phyloP scores from a whole-genome alignment of 2,113 vertebrate genomes.

The Solea solea region DNA sequence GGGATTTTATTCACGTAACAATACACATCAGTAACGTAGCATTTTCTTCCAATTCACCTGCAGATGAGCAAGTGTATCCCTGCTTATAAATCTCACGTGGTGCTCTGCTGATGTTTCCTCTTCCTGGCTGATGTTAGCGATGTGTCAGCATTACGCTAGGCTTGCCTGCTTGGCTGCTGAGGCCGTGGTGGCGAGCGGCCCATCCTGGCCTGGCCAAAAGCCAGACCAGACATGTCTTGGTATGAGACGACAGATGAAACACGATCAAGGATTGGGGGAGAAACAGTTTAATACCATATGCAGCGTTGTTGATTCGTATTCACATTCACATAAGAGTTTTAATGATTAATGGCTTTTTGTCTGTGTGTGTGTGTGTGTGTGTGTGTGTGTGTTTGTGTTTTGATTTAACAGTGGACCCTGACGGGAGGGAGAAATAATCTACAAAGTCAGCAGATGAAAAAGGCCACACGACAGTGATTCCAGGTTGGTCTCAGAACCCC shows the following conservation, averaged over 20 bases:
- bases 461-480: conserved; percentile 21
- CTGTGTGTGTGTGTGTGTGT: neutral
- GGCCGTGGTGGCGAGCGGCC: conserved; percentile 68
- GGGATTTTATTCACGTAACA: conserved; percentile 1
- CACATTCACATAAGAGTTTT: conserved; percentile 4
- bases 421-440: neutral
- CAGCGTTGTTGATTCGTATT: conserved; percentile 7
- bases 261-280: conserved; percentile 38
- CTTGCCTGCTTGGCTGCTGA: conserved; percentile 66
- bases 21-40: conserved; percentile 16
- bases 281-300: conserved; percentile 26
- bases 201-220: conserved; percentile 71
- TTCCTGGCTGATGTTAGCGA: conserved; percentile 73
- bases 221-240: conserved; percentile 74
- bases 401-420: conserved; percentile 34
- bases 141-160: conserved; percentile 78
- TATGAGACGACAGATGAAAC: conserved; percentile 54
- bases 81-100: conserved; percentile 61
- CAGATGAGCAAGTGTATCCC: conserved; percentile 47
- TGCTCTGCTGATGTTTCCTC: conserved; percentile 72
- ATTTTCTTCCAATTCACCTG: conserved; percentile 39
- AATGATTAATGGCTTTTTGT: conserved; percentile 5
- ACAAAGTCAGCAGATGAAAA: conserved; percentile 17
- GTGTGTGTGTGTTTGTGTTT: neutral
- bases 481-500: conserved; percentile 11